Conservation (phyloP, 2,797 vertebrate species). For the Melopsittacus undulatus region DNA sequence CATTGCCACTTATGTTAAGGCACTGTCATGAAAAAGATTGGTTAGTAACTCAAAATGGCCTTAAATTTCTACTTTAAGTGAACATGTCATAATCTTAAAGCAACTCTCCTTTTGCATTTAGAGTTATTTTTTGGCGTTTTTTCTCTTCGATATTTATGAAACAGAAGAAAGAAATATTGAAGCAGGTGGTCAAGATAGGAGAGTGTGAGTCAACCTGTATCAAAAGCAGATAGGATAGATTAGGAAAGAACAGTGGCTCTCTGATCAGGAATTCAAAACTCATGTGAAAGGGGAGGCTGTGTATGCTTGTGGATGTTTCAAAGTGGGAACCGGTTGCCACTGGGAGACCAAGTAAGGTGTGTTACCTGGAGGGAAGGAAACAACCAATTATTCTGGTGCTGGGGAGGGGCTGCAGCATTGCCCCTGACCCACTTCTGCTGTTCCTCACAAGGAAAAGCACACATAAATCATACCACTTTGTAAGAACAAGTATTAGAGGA, state of each 20-base stretch:
- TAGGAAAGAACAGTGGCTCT: background rate
- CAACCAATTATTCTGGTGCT: background rate
- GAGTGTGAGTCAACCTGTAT: background rate
- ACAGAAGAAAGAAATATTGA: background rate
- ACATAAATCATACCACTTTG: background rate
- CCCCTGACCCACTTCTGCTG: background rate
- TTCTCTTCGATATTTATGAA: constrained; percentile 2
- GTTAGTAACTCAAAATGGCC: background rate
- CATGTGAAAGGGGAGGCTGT: background rate
- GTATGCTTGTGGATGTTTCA: background rate
- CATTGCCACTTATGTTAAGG: background rate
- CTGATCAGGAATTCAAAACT: background rate
- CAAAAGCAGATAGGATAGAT: background rate
- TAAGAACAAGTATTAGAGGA: background rate
- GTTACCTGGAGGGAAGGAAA: accelerated
- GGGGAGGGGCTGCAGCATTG: background rate
- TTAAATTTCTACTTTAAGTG: background rate
- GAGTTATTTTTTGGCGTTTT: background rate
- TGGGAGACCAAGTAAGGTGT: accelerated
- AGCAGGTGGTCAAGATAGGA: background rate
- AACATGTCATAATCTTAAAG: background rate
- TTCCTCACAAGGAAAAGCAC: background rate
- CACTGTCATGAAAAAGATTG: background rate
- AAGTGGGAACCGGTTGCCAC: background rate
- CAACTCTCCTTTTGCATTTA: background rate